Evolutionary conservation across 2,888 invertebrate species (phyloP), one percentile per base, ranked within the genome.

Genomic region (Euzetes globulus): DNA sequence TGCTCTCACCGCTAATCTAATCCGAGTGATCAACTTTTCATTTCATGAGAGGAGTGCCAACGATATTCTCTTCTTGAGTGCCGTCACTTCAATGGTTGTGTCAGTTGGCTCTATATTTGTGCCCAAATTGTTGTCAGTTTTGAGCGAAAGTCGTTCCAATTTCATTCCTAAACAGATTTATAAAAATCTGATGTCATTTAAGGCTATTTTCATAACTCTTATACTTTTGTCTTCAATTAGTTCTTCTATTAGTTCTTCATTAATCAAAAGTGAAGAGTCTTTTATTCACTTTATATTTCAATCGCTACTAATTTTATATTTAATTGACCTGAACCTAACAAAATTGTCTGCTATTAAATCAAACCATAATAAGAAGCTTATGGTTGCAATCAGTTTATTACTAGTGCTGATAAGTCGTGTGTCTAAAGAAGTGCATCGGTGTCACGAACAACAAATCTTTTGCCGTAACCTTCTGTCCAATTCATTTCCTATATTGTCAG

Each of bases 1-100:
- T 33, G 63, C 63, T 7, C 25, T 63, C 63, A 63, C 63, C 11
- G 63, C 63, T 63, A 63, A 63, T 33, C 29, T 63, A 37, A 63
- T 63, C 17, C 29, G 63, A 33, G 27, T 63, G 1, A 29, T 63
- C 15, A 27, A 63, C 37, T 63, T 63, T 63, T 27, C 63, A 63
- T 63, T 63, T 15, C 63, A 63, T 13, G 33, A 63, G 27, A 33
- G 17, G 3, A 63, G 15, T 63, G 1, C 33, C 15, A 63, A 63
- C 11, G 63, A 63, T 17, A 63, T 63, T 9, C 33, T 63, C 2
- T 63, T 63, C 27, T n/a, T 63, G n/a, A 63, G 63, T 63, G 63
- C 63, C n/a, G 63, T 63, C 63, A 63, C 63, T n/a, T 63, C 63
- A 7, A 63, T 63, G 9, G 63, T 33, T 17, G 37, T 37, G n/a